phyloP scores from a whole-genome alignment of 2,113 vertebrate genomes.

The Heptranchias perlo region DNA sequence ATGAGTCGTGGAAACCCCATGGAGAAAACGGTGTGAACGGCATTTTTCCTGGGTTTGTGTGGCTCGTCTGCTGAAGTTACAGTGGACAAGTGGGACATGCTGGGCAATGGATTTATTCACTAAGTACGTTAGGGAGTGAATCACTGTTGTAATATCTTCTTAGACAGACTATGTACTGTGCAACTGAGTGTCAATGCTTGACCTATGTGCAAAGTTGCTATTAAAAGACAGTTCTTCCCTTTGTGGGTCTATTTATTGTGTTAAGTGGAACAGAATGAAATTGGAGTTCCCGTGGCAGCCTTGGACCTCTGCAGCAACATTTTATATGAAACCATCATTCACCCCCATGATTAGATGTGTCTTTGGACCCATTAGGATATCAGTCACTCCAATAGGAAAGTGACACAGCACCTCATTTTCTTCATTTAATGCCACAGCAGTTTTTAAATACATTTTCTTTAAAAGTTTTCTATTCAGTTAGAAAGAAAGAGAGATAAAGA shows the following conservation, averaged over 20 bases:
- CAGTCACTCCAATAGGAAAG: too few relatives aligned
- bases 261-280: not conserved
- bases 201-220: not conserved
- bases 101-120: not conserved
- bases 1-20: too few relatives aligned
- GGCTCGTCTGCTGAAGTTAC: too few relatives aligned
- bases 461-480: not conserved
- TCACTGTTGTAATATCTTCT: not conserved
- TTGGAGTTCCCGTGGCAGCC: not conserved
- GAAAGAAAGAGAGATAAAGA: not conserved
- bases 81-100: too few relatives aligned
- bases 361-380: too few relatives aligned
- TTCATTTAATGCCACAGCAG: not conserved
- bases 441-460: not conserved
- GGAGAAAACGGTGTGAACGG: too few relatives aligned
- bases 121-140: not conserved
- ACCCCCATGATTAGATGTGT: not conserved
- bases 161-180: not conserved
- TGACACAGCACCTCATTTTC: not conserved
- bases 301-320: not conserved
- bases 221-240: not conserved
- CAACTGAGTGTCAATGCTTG: not conserved
- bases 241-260: not conserved
- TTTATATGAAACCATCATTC: conserved; percentile 31
- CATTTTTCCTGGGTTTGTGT: too few relatives aligned